Base-by-base conservation (phyloP, 2,797 vertebrate genomes). In the Aviceda cuculoides region DNA sequence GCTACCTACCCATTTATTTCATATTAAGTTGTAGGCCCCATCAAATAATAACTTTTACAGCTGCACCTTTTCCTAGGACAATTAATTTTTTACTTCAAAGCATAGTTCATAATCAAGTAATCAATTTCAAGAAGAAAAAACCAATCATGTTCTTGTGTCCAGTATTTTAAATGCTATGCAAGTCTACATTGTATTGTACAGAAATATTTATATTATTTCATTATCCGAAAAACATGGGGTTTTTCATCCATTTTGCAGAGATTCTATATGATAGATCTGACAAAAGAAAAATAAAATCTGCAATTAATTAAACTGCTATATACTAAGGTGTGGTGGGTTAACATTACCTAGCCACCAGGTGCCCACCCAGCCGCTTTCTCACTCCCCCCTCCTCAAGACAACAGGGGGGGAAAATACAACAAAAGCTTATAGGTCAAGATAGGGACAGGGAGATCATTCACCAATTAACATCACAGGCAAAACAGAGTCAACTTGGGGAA, bases 101-200 rank as follows among this genome's bases (percentile, higher is more conserved):
- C 13, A 78, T 16, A 78, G 52, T 6, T 63, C 2, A 0, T 44
- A 72, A 55, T 89, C 11, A 56, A 77, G 6, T 8, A 73, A 44
- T 80, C 16, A 17, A 44, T 66, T 91, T 50, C 26, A 63, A 70
- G 31, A 83, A 67, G 8, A 29, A 40, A 46, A 44, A 70, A 65
- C 42, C 33, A 24, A 33, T 24, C 26, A 13, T 50, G 2, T 3
- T 89, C 0, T 42, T 56, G 4, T 3, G 1, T 56, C 18, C 15
- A 37, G 8, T 77, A 25, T 73, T 87, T 81, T 61, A 56, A 75
- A 21, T 20, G 20, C 13, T 70, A 8, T 77, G 6, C 16, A 53
- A 53, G 52, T 56, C 59, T 70, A 56, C 0, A 0, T 6, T 47
- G 49, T 39, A 31, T n/a, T 37, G 19, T 17, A 28, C 8, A 56